A percentile compares a stretch with the other conserved stretches of the same genome.
Conservation (phyloP, 2,888 invertebrate species). For the Sialis fuliginosa region DNA sequence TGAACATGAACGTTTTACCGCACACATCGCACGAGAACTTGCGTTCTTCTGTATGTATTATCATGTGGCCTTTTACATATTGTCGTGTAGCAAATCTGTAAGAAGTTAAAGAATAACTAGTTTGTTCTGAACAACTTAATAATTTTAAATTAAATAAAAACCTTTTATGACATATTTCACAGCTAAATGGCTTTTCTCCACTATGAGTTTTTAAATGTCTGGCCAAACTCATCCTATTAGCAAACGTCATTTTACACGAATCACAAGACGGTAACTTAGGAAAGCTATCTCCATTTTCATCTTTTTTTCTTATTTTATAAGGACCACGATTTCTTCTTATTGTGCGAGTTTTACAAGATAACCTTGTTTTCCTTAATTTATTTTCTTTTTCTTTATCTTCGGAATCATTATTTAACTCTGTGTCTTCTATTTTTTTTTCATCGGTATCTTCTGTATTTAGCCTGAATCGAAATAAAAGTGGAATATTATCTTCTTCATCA, state of each 20-base stretch:
- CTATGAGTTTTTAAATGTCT: constrained; percentile 2
- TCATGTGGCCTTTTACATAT: constrained; percentile 4
- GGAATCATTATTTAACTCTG: background rate
- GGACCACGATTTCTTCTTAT: background rate
- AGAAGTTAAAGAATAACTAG: background rate
- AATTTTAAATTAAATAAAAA: background rate
- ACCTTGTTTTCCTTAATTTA: background rate
- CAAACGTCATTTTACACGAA: constrained; percentile 4
- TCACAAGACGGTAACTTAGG: constrained; percentile 1
- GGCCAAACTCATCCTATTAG: constrained; percentile 1
- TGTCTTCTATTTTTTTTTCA: background rate
- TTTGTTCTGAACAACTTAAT: background rate
- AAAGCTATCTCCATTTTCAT: background rate
- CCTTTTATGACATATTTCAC: constrained; percentile 3
- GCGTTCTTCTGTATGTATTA: constrained; percentile 4
- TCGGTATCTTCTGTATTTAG: background rate
- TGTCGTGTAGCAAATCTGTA: constrained; percentile 1
- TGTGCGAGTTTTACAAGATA: too few relatives aligned
- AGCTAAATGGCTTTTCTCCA: constrained; percentile 3
- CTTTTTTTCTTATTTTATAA: background rate
- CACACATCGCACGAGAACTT: constrained; percentile 3
- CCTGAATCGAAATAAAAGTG: background rate
- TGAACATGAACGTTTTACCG: constrained; percentile 5
- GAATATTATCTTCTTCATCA: background rate
- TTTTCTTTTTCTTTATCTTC: background rate